Evolutionary conservation across 2,888 invertebrate species (phyloP), one percentile per base, ranked within the genome.

Genomic region (Gasteruption jaculator): DNA sequence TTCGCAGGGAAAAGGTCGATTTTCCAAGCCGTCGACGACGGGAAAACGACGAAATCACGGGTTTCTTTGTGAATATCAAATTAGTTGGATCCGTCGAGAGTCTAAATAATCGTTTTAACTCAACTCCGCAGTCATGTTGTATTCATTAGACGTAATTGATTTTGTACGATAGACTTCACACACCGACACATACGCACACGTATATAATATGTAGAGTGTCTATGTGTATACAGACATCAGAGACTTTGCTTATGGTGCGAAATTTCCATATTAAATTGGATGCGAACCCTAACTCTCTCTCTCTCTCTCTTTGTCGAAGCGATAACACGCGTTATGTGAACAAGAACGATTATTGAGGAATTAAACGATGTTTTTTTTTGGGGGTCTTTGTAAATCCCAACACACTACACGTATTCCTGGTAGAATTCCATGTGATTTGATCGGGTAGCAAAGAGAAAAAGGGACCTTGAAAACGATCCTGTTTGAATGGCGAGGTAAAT

Each of bases 111-210:
- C n/a, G n/a, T n/a, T n/a, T n/a, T n/a, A n/a, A n/a, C n/a, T n/a
- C n/a, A n/a, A n/a, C n/a, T n/a, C n/a, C n/a, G n/a, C n/a, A n/a
- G n/a, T 59, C 57, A 56, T 63, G 58, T 57, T 57, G 58, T 57
- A 63, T 65, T 65, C 62, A 64, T 65, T 58, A 57, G 50, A 52
- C 54, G 52, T 61, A 63, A 65, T 64, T 65, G 62, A 64, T 65
- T 65, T 65, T 50, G 54, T 50, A n/a, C 53, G 52, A 59, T 54
- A 50, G 57, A 25, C n/a, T n/a, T n/a, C n/a, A n/a, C n/a, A n/a
- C n/a, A n/a, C n/a, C n/a, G n/a, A n/a, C n/a, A n/a, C n/a, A 33
- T 33, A 11, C 22, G 22, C 11, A 10, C 11, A 25, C 14, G 22
- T 34, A 25, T 24, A 24, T 11, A 25, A 34, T 34, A 34, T 34